Evolutionary conservation across 2,888 invertebrate species (phyloP), one percentile per base, ranked within the genome.

Genomic region (Tortricodes alternella): DNA sequence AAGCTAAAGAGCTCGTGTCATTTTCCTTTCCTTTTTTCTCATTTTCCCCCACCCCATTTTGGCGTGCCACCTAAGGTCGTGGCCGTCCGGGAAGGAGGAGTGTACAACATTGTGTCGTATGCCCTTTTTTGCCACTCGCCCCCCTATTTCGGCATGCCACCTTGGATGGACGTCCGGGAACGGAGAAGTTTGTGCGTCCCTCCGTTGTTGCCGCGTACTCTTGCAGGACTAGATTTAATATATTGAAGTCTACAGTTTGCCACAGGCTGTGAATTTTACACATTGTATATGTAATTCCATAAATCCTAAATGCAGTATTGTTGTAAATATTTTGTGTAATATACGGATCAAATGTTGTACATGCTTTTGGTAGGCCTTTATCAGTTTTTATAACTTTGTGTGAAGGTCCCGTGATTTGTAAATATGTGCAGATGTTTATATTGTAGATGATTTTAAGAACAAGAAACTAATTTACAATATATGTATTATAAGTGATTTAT

Each of bases 381-480:
- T 44, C n/a, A 16, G 13, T 24, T 44, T 43, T 23, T 34, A 34
- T 23, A 16, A 24, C 27, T 61, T 73, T 68, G 65, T 81, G 74
- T 80, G 76, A 76, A 84, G 81, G 76, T 71, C 73, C 70, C 74
- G 77, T 77, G 75, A 74, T 67, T 66, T 87, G 87, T 87, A 88
- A 79, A 86, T 83, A 82, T 69, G 71, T 73, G 71, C 76, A 81
- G 62, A 56, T 68, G 76, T 77, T 80, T 85, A 77, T 81, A 82
- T 76, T 78, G 73, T 80, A 82, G 80, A 83, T 79, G 73, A 78
- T 84, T 83, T 80, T 84, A 80, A 82, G 77, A 82, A 74, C 77
- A 76, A 84, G 83, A 86, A 86, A 83, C 85, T 78, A 85, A 84
- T 49, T 61, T 66, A 67, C 51, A 68, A 67, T 83, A 86, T 84